Evolutionary conservation across 2,113 vertebrate species (phyloP).

Genomic region (Hippolais icterina): DNA sequence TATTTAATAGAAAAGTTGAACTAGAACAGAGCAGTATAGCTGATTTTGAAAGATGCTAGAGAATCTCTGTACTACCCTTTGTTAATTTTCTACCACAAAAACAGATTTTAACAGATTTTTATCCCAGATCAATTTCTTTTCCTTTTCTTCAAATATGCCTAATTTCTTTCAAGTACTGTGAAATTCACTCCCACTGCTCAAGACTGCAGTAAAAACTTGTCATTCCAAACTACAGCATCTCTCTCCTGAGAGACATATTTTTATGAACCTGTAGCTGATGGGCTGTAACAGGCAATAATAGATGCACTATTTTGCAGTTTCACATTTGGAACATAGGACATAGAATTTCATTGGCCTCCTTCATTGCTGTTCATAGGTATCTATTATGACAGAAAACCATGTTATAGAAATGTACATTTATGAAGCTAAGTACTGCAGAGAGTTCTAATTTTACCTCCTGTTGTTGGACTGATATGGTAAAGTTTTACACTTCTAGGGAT

Average conservation of each 20-base stretch:
- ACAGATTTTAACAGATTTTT: neutral
- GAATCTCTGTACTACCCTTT: neutral
- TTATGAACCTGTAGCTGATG: neutral
- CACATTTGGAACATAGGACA: neutral
- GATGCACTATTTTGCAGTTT: neutral
- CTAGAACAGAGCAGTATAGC: neutral
- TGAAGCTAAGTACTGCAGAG: neutral
- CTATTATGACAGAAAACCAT: neutral
- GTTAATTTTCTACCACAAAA: neutral
- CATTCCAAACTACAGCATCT: neutral
- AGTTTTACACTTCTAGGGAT: neutral
- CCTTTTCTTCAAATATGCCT: neutral
- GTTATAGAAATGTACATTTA: neutral
- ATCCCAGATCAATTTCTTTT: neutral
- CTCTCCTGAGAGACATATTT: neutral
- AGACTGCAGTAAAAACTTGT: neutral
- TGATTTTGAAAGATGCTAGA: neutral
- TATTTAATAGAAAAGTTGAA: neutral
- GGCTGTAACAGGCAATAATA: neutral
- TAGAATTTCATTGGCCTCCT: neutral
- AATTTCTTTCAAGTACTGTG: neutral
- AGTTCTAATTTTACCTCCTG: neutral
- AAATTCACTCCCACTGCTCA: neutral
- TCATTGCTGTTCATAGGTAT: neutral
- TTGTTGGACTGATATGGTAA: neutral